Evolutionary conservation across 1,140 invertebrate genomes (phyloP), one percentile per base, ranked within the genome.

Genomic region (Coenobita brevimanus): DNA sequence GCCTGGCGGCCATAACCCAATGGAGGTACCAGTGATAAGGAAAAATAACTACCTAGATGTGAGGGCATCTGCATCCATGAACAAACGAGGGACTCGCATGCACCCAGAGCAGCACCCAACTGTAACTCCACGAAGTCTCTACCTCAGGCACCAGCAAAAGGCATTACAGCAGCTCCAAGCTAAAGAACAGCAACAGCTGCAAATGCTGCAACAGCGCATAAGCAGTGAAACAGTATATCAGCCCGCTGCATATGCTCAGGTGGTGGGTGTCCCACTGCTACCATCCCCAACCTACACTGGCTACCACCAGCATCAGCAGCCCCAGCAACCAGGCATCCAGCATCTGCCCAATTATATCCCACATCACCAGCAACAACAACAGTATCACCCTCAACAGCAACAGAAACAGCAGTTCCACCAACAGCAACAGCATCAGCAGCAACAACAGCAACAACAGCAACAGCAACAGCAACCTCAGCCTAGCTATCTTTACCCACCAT

Each of bases 21-120:
- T 43, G 21, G 79, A 89, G 27, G 80, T 88, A 46, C 89, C 89
- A 0, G 93, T 95, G 0, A 94, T 95, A 0, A 93, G 94, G 0
- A 94, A 94, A 30, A 95, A 95, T 91, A 95, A 95, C 91, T 96
- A 95, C 88, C 91, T 96, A 80, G 95, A 95, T 91, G 94, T 95
- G 3, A 94, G 94, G 82, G 94, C 95, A 3, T 94, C 94, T 60
- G 93, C 95, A 86, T 81, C 88, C 57, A 89, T 90, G 62, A 90
- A 75, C 30, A 81, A 85, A 38, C 4, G 62, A 15, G 84, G 83
- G 62, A 13, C 80, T 33, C 67, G 89, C n/a, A 67, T 79, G 27
- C 89, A 90, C 54, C 89, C 89, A 62, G 85, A 88, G n/a, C 80
- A 88, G 50, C 89, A 80, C 21, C 82, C 82, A 8, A 82, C 81